phyloP scores from a whole-genome alignment of 2,797 vertebrate species.

The Melanotaenia trifasciata region DNA sequence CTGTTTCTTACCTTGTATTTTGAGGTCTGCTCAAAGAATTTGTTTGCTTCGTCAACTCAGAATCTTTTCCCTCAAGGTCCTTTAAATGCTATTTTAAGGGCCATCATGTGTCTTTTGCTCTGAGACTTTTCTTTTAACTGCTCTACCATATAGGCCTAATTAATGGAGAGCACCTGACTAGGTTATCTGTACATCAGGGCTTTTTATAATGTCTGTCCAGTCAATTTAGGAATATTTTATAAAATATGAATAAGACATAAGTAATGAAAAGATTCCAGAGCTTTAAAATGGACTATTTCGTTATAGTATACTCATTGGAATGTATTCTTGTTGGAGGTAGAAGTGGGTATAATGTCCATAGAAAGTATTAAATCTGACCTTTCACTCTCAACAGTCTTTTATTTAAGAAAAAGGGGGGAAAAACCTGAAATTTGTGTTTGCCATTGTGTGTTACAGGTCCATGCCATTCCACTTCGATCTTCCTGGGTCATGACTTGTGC shows the following conservation, averaged over 20 bases:
- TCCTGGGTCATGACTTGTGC: conserved; percentile 99
- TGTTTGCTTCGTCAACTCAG: background rate
- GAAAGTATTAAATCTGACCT: too few relatives aligned
- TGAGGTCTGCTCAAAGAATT: background rate
- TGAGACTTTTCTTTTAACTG: background rate
- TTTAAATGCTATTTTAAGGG: background rate
- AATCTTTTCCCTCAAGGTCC: background rate
- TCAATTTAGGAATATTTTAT: background rate
- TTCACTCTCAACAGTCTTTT: too few relatives aligned
- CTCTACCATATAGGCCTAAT: background rate
- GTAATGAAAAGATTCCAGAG: background rate
- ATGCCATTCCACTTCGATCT: conserved; percentile 98
- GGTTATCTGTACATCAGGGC: background rate
- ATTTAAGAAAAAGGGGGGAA: too few relatives aligned
- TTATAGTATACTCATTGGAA: background rate
- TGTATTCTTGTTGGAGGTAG: background rate
- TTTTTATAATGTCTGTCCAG: background rate
- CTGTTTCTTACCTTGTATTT: background rate
- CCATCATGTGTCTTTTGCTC: background rate
- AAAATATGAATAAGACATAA: background rate
- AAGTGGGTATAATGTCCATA: too few relatives aligned
- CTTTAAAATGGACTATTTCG: background rate
- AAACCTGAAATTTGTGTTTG: background rate
- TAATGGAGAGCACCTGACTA: background rate
- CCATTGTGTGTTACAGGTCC: conserved; percentile 84